These are phyloP conservation scores for Cavia aperea DNA, from an alignment of 2,113 vertebrate species.

Conservation along the genomic window DNA sequence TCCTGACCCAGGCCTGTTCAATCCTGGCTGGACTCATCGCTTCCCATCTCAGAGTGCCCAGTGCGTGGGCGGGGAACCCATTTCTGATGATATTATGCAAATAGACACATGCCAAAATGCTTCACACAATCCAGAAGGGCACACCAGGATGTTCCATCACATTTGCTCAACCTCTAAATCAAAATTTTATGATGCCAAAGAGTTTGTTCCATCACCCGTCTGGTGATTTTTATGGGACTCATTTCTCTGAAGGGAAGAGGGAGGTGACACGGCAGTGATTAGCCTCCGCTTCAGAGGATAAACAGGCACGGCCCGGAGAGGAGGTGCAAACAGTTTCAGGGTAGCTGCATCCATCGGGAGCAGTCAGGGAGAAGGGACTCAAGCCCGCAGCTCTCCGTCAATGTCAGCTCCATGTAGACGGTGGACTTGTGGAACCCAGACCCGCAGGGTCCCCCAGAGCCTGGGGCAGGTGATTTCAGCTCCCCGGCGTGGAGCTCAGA, in stretches of 20 bases:
- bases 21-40: not conserved
- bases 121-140: not conserved
- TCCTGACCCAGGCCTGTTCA: not conserved
- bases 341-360: rapidly evolving
- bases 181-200: conserved; percentile 52
- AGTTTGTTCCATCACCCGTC: conserved; percentile 61
- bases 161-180: conserved; percentile 54
- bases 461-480: rapidly evolving
- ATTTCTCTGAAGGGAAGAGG: conserved; percentile 50
- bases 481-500: rapidly evolving
- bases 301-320: not conserved
- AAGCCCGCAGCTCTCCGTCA: not conserved
- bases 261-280: conserved; percentile 36
- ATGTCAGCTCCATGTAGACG: not conserved
- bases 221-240: conserved; percentile 61
- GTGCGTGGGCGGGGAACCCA: rapidly evolving
- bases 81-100: not conserved
- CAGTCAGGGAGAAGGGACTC: too few species aligned
- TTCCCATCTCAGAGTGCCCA: not conserved
- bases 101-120: not conserved
- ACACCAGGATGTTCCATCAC: not conserved
- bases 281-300: not conserved
- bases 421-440: too few species aligned
- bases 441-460: rapidly evolving
- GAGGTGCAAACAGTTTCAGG: not conserved